Base-by-base conservation (phyloP, 2,888 invertebrate genomes). In the Oligia fasciuncula region DNA sequence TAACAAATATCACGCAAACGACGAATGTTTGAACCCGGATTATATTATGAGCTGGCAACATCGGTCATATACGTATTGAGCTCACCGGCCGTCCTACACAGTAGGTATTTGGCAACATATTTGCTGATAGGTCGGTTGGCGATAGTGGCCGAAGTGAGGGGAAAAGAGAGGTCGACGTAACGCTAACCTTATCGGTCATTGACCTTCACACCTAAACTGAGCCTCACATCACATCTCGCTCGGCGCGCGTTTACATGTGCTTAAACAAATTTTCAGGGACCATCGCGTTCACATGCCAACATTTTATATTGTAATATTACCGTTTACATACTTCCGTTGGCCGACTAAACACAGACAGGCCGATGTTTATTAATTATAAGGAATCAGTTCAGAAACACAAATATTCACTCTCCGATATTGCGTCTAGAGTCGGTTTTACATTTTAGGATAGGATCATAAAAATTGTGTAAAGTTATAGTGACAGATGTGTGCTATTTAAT, bases 171-270 rank as follows among this genome's bases (percentile, higher is more conserved):
- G 93, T 94, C 92, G 94, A 91, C 92, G 92, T 93, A 93, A 93
- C 94, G 93, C 93, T 91, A 94, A 94, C 94, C 95, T 96, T 96
- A 96, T 96, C 96, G 96, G 96, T 95, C 96, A 96, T 94, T 94
- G 95, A 96, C 96, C 96, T 96, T 96, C 94, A 93, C 95, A 96
- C 96, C 96, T 96, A 95, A 95, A 95, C 93, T 88, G 96, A 95
- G 96, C 96, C 96, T 94, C 96, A 92, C 95, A 95, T 95, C 95
- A 93, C 94, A 96, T 95, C 96, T 94, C 95, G 93, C 91, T 91
- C 91, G 90, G 88, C 86, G 92, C 93, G 90, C 93, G 91, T 90
- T 91, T 91, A 91, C 91, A 91, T 92, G 88, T 90, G 83, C 85
- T 83, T 85, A 81, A 87, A 92, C 89, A 91, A 91, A 92, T 91